Base-by-base conservation (phyloP, 2,113 vertebrate species). In the Callospermophilus lateralis region DNA sequence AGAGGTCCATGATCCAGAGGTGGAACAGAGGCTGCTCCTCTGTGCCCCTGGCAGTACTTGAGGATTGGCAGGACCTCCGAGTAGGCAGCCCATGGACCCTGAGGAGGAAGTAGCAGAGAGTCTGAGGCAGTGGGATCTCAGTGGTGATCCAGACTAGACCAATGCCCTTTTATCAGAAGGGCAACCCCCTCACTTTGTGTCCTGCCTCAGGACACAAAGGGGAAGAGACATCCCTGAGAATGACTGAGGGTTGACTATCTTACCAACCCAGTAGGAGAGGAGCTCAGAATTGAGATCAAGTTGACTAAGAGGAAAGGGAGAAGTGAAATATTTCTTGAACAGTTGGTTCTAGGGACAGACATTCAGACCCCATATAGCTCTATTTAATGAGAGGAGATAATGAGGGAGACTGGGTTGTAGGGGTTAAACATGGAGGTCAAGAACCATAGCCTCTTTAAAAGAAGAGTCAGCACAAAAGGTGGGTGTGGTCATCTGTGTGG, bases 261-360 rank as follows among this genome's bases (percentile, higher is more conserved):
- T 28, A 61, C 68, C 90, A 76, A 22, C 17, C 4, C 11, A 92
- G 22, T 1, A 42, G n/a, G 10, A 53, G 79, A 55, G 63, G 34
- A 83, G 7, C 22, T 80, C 45, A 78, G 53, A 15, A 4, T 42
- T 45, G 72, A 89, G 96, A 80, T 72, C 8, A 68, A 88, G 37
- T 48, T 70, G 51, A 87, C 67, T 58, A 58, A 72, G 2, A 67
- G 45, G 89, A 94, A 94, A 39, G 19, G 68, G 73, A 58, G 19
- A 77, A 81, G 74, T 68, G 1, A 74, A 65, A 26, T 73, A 76
- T 37, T 90, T 84, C 55, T 94, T 87, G 84, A 92, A 74, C 16
- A n/a, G 8, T 83, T 78, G 26, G 26, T 51, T 45, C 53, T 84
- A 19, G n/a, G 26, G 76, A 68, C 7, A 70, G 28, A 89, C 81